Percentiles rank a stretch among this genome's conserved stretches.
phyloP scores from a whole-genome alignment of 30 jellyfish, hydroid and myxozoan genomes.

The Clytia hemisphaerica region DNA sequence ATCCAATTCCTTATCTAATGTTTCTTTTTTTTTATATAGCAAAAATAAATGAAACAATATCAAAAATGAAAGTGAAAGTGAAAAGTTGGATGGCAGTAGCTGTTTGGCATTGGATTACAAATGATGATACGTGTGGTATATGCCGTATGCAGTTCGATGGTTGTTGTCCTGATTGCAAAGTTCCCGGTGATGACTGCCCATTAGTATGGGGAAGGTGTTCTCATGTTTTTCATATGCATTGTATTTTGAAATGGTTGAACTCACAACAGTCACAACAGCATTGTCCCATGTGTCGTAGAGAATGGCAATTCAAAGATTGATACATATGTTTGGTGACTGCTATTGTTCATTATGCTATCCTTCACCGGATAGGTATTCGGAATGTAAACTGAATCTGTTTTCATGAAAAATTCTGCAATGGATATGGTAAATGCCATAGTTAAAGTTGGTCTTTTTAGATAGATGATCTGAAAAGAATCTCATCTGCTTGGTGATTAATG shows the following conservation, averaged over 20 bases:
- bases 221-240: slow-evolving; percentile 97
- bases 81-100: slow-evolving; percentile 98
- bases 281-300: slow-evolving; percentile 98
- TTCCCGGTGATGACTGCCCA: slow-evolving; percentile 99
- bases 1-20: no score
- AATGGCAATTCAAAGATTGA: slow-evolving; percentile 95
- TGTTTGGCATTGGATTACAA: slow-evolving; percentile 97
- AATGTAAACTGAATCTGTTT: no score
- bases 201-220: slow-evolving; percentile 97
- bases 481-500: no score
- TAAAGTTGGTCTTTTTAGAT: no score
- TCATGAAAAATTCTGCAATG: no score
- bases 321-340: no score
- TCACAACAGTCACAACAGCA: slow-evolving; percentile 86
- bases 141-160: slow-evolving; percentile 97
- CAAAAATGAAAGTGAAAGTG: slow-evolving; percentile 62
- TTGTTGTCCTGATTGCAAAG: slow-evolving; percentile 95
- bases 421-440: no score
- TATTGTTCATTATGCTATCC: no score
- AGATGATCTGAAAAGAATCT: no score
- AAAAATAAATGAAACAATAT: no score
- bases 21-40: no score
- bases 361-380: no score
- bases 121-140: slow-evolving; percentile 98
- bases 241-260: slow-evolving; percentile 87